A percentile compares a stretch with the other conserved stretches of the same genome.
These are phyloP conservation scores for Asobara japonica DNA, from an alignment of 1,140 invertebrate genomes.

Conservation along the genomic window DNA sequence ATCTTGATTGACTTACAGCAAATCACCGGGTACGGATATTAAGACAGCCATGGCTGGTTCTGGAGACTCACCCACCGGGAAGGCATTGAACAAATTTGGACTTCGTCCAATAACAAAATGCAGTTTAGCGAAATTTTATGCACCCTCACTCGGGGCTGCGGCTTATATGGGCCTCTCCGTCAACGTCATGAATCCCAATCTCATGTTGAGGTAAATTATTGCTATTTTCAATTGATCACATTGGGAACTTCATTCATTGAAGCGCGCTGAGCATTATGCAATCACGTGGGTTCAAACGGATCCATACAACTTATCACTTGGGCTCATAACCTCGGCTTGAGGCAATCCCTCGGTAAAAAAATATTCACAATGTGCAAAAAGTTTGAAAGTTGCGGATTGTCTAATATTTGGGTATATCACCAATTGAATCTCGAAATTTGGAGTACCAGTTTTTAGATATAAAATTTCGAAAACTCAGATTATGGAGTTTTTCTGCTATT, in stretches of 20 bases:
- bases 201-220: constrained; percentile 67
- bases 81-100: constrained; percentile 61
- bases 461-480: too few species aligned
- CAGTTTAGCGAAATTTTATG: constrained; percentile 72
- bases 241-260: not conserved
- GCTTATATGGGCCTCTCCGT: constrained; percentile 72
- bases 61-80: constrained; percentile 38
- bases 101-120: constrained; percentile 70
- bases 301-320: too few species aligned
- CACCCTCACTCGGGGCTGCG: constrained; percentile 70
- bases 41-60: constrained; percentile 41
- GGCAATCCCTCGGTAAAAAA: too few species aligned
- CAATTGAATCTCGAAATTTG: too few species aligned
- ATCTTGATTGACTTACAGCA: not conserved
- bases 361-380: too few species aligned
- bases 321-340: too few species aligned
- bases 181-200: constrained; percentile 75
- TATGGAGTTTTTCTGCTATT: too few species aligned
- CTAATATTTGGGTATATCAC: too few species aligned
- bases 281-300: too few species aligned
- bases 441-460: too few species aligned
- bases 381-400: too few species aligned
- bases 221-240: not conserved
- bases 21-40: not conserved
- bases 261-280: not conserved